phyloP scores from a whole-genome alignment of 2,888 invertebrate genomes.

The Trachelus iudaicus region DNA sequence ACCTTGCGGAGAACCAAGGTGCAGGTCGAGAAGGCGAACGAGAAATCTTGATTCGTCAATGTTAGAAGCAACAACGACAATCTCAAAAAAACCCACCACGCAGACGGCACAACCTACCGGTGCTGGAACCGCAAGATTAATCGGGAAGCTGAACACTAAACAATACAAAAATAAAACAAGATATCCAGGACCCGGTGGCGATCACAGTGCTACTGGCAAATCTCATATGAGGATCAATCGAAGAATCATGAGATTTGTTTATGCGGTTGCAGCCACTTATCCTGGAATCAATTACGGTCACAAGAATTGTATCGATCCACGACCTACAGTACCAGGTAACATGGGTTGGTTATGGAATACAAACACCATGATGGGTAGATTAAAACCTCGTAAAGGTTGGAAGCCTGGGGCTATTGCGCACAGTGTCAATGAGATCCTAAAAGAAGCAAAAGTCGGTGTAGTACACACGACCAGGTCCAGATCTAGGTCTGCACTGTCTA shows the following conservation, averaged over 20 bases:
- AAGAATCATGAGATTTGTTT: slow-evolving; percentile 44
- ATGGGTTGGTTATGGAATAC: slow-evolving; percentile 61
- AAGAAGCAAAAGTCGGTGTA: slow-evolving; percentile 36
- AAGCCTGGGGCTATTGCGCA: slow-evolving; percentile 56
- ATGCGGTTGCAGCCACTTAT: slow-evolving; percentile 50
- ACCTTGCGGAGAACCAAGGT: slow-evolving; percentile 46
- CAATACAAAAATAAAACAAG: neutral
- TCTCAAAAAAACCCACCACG: neutral
- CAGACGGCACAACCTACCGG: slow-evolving; percentile 2
- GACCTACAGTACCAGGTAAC: slow-evolving; percentile 52
- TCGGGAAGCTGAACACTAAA: neutral
- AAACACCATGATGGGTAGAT: slow-evolving; percentile 35
- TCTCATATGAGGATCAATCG: slow-evolving; percentile 26
- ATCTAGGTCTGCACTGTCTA: slow-evolving; percentile 23
- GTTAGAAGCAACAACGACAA: neutral
- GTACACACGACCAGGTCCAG: slow-evolving; percentile 21
- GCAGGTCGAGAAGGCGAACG: slow-evolving; percentile 36
- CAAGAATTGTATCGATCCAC: slow-evolving; percentile 45
- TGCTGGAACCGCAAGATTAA: neutral
- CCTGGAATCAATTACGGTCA: slow-evolving; percentile 51
- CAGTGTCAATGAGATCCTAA: slow-evolving; percentile 36
- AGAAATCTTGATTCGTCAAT: neutral
- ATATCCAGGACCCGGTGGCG: slow-evolving; percentile 27
- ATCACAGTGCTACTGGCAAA: slow-evolving; percentile 19
- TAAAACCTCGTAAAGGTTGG: slow-evolving; percentile 56